Evolutionary conservation across 2,113 vertebrate species (phyloP).

Genomic region (Hemiprocne comata): DNA sequence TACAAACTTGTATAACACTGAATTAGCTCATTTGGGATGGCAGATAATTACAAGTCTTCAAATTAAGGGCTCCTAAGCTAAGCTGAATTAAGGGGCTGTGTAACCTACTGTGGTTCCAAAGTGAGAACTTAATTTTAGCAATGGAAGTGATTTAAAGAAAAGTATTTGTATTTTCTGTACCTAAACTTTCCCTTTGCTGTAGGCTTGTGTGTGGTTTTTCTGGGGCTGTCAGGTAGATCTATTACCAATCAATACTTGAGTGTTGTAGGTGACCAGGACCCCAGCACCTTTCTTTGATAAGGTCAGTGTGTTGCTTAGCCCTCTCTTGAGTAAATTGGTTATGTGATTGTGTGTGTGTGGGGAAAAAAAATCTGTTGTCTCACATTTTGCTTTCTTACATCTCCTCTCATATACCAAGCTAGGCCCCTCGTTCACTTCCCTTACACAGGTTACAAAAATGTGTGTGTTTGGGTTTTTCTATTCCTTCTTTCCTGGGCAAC

Average conservation of each 20-base stretch:
- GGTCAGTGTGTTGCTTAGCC: background rate
- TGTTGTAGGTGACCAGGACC: background rate
- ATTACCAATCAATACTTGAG: background rate
- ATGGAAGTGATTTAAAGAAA: background rate
- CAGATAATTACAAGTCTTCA: slow-evolving; percentile 26
- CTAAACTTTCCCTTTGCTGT: background rate
- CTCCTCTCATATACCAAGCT: background rate
- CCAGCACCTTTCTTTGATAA: background rate
- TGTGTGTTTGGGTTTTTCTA: background rate
- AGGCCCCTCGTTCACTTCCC: background rate
- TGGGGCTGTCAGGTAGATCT: background rate
- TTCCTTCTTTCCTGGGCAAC: background rate
- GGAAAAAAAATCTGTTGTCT: background rate
- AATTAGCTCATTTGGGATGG: slow-evolving; percentile 9
- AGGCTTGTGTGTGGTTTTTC: background rate
- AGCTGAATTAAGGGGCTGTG: background rate
- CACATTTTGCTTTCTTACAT: background rate
- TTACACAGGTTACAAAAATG: background rate
- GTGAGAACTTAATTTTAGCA: background rate
- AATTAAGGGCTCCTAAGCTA: slow-evolving; percentile 31
- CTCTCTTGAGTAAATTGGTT: background rate
- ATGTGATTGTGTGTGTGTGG: background rate
- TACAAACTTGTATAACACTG: background rate
- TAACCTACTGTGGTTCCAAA: background rate
- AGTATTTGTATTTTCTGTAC: background rate